A percentile compares a stretch with the other conserved stretches of the same genome.
Evolutionary conservation across 2,797 vertebrate species (phyloP).

Genomic region (Eulemur albifrons): DNA sequence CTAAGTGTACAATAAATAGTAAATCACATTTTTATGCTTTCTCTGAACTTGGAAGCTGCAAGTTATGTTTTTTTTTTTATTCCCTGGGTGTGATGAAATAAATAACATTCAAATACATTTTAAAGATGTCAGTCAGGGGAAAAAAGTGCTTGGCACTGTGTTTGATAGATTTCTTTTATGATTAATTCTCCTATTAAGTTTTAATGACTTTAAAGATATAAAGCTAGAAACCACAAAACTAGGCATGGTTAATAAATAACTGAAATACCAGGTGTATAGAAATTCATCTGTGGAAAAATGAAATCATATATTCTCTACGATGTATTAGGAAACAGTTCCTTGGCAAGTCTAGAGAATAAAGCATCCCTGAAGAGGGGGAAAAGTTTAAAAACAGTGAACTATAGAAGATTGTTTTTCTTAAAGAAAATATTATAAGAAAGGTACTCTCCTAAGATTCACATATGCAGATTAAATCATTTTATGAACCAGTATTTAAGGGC

Average conservation of each 20-base stretch:
- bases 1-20: conserved; percentile 68
- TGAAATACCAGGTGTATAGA: conserved; percentile 59
- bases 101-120: conserved; percentile 76
- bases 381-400: conserved; percentile 21
- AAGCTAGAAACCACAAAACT: conserved; percentile 68
- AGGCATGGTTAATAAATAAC: conserved; percentile 70
- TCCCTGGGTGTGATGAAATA: conserved; percentile 71
- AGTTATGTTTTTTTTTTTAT: conserved; percentile 66
- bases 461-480: conserved; percentile 1
- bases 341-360: conserved; percentile 4
- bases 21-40: conserved; percentile 78
- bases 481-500: neutral
- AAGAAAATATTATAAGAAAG: neutral
- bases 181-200: conserved; percentile 77
- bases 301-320: conserved; percentile 56
- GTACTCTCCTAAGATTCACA: neutral
- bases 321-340: conserved; percentile 39
- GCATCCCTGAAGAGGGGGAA: neutral
- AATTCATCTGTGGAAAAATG: conserved; percentile 54
- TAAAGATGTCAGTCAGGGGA: conserved; percentile 61
- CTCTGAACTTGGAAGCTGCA: conserved; percentile 71
- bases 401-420: neutral
- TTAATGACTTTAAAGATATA: conserved; percentile 76
- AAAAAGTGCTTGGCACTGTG: conserved; percentile 46
- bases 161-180: conserved; percentile 77